Evolutionary conservation across 2,888 invertebrate species (phyloP).

Genomic region (Hydraecia micacea): DNA sequence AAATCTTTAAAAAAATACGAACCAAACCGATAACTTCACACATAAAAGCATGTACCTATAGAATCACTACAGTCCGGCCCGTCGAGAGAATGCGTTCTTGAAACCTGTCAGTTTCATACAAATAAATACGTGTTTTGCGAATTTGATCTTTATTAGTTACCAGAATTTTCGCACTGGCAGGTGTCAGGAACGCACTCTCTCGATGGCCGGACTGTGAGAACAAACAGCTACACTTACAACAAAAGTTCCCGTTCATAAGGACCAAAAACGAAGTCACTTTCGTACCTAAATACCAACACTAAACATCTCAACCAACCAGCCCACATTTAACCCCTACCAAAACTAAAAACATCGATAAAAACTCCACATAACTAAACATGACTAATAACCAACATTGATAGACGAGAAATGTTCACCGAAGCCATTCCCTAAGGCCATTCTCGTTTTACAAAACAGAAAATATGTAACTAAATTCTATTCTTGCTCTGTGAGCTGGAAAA

Average conservation of each 20-base stretch:
- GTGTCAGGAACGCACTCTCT: not conserved
- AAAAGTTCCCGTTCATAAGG: not conserved
- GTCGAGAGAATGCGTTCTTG: too few species aligned
- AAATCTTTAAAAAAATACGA: not conserved
- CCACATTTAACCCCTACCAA: too few species aligned
- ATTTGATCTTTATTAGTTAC: not conserved
- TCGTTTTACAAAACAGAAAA: constrained; percentile 77
- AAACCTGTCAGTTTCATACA: not conserved
- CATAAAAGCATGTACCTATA: not conserved
- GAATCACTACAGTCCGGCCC: not conserved
- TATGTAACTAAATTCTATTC: constrained; percentile 82
- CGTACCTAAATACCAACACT: not conserved
- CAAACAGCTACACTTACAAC: not conserved
- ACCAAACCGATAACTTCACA: not conserved
- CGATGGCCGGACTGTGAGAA: not conserved
- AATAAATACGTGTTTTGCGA: not conserved
- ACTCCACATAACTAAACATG: constrained; percentile 62
- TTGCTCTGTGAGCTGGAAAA: constrained; percentile 80
- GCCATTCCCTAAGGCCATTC: constrained; percentile 62
- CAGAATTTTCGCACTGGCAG: not conserved
- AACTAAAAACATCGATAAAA: constrained; percentile 55
- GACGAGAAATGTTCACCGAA: constrained; percentile 64
- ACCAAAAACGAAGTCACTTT: not conserved
- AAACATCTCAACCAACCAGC: constrained; percentile 22
- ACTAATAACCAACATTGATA: constrained; percentile 68